phyloP scores from a whole-genome alignment of 2,797 vertebrate genomes.

The Acanthornis magna region DNA sequence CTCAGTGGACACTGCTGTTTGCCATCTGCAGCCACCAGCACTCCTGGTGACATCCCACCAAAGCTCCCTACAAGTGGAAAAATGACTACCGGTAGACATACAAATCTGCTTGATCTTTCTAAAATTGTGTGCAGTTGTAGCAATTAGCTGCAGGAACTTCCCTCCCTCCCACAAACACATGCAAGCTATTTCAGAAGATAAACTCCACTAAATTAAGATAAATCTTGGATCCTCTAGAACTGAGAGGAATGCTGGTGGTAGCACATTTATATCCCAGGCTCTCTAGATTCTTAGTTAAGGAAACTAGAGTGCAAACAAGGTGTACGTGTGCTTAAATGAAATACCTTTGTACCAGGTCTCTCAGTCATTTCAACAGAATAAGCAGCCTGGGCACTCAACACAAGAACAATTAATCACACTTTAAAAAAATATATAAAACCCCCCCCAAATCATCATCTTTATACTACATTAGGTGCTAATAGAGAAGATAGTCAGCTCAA shows the following conservation, averaged over 20 bases:
- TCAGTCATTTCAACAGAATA: background rate
- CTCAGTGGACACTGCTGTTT: background rate
- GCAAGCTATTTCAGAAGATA: background rate
- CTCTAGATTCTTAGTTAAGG: background rate
- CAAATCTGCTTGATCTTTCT: background rate
- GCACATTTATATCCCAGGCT: background rate
- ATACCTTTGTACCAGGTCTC: background rate
- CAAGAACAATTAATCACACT: background rate
- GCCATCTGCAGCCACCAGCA: background rate
- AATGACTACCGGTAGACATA: background rate
- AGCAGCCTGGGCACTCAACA: background rate
- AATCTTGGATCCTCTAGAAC: background rate
- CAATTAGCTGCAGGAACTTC: background rate
- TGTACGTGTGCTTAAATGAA: background rate
- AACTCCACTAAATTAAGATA: background rate
- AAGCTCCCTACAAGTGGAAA: background rate
- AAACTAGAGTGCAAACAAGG: background rate
- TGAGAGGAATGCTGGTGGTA: background rate
- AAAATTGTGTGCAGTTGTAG: background rate
- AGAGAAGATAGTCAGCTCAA: background rate
- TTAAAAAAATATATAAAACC: too few species aligned
- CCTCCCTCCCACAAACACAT: background rate
- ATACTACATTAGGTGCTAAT: background rate
- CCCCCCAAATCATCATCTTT: background rate
- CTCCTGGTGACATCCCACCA: background rate